phyloP scores from a whole-genome alignment of 2,888 invertebrate species.

The Argyresthia albistria region DNA sequence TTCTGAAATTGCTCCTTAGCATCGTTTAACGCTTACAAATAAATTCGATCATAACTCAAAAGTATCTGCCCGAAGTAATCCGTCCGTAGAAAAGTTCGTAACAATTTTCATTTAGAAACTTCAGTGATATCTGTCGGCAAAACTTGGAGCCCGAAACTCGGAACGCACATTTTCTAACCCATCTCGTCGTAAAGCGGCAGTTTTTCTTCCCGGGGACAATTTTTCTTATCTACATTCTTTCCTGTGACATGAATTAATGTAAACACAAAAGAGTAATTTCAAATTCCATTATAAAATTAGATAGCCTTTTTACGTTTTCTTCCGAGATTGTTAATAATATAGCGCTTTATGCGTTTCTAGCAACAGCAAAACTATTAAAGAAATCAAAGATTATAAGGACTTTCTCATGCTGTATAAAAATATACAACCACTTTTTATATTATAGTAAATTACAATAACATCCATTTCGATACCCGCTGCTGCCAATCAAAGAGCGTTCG shows the following conservation, averaged over 20 bases:
- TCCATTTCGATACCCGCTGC: no score
- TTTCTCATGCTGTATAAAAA: no score
- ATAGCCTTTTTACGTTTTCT: no score
- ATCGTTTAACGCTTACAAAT: not conserved
- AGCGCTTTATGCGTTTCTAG: no score
- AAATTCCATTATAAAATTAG: no score
- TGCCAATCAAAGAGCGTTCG: no score
- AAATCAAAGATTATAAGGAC: no score
- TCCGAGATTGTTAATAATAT: no score
- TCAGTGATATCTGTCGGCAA: conserved; percentile 30
- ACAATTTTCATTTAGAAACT: conserved; percentile 41
- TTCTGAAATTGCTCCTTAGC: no score
- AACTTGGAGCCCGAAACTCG: conserved; percentile 12
- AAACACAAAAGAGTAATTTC: not conserved
- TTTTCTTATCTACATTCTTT: conserved; percentile 19
- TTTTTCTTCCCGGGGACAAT: conserved; percentile 18
- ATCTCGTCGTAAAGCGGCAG: conserved; percentile 9
- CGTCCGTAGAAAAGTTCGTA: conserved; percentile 30
- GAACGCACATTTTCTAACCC: conserved; percentile 17
- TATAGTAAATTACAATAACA: no score
- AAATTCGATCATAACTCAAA: conserved; percentile 32
- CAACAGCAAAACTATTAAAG: no score
- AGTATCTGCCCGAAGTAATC: conserved; percentile 35
- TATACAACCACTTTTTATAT: no score
- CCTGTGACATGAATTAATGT: not conserved